Percentiles rank a stretch among this genome's conserved stretches.
These are phyloP conservation scores for Drosophila prolongata DNA, from an alignment of 2,888 invertebrate species.

Conservation along the genomic window DNA sequence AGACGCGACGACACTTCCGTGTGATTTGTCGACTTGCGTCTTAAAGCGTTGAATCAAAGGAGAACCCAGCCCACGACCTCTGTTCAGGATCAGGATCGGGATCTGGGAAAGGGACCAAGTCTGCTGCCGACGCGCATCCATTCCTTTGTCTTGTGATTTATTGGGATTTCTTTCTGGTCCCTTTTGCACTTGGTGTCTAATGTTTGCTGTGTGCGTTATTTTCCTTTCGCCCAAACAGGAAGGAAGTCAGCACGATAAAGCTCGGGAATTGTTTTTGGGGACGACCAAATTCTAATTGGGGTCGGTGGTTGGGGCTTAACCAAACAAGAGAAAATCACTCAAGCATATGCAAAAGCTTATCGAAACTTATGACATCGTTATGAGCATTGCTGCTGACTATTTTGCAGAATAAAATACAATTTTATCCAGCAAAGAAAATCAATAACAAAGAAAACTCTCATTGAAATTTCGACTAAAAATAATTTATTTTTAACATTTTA, in stretches of 20 bases:
- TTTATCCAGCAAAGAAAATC: neutral
- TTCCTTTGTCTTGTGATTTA: constrained; percentile 58
- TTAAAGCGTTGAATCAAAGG: constrained; percentile 23
- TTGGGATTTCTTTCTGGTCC: constrained; percentile 41
- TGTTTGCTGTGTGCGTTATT: constrained; percentile 41
- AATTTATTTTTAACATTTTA: neutral
- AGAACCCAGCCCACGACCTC: neutral
- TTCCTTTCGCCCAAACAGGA: constrained; percentile 40
- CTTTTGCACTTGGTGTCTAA: constrained; percentile 24
- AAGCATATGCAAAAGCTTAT: constrained; percentile 17
- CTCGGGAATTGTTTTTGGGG: constrained; percentile 48
- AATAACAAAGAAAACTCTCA: neutral
- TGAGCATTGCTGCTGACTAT: neutral
- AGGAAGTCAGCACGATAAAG: constrained; percentile 69
- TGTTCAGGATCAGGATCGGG: constrained; percentile 21
- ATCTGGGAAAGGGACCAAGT: neutral
- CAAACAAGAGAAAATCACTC: constrained; percentile 13
- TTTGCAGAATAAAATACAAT: neutral
- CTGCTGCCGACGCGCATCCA: constrained; percentile 15
- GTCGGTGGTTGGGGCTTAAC: constrained; percentile 1
- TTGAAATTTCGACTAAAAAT: no score
- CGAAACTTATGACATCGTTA: no score
- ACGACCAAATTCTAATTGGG: constrained; percentile 58
- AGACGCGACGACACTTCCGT: constrained; percentile 22
- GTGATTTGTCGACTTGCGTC: constrained; percentile 56